Percentiles rank a stretch among this genome's conserved stretches.
phyloP scores from a whole-genome alignment of 2,888 invertebrate genomes.

The Saturnia pavonia region DNA sequence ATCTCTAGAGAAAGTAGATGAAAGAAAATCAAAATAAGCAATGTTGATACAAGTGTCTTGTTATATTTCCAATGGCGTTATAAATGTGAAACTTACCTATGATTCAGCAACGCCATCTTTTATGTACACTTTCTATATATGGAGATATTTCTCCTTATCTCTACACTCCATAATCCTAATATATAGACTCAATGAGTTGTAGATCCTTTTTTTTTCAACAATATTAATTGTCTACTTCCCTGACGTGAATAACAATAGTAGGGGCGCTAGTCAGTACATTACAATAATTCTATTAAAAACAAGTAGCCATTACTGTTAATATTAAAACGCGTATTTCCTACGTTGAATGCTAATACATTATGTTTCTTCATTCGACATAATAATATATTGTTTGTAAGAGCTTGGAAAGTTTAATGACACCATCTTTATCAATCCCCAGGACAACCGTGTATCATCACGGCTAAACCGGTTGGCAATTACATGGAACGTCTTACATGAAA shows the following conservation, averaged over 20 bases:
- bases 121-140: too few relatives aligned
- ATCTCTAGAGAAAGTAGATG: too few relatives aligned
- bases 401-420: constrained; percentile 16
- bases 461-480: neutral
- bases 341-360: constrained; percentile 33
- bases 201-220: too few relatives aligned
- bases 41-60: too few relatives aligned
- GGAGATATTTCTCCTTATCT: too few relatives aligned
- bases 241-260: constrained; percentile 12
- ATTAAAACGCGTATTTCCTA: constrained; percentile 42
- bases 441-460: neutral
- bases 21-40: too few relatives aligned
- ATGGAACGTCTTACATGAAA: too few relatives aligned
- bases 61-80: too few relatives aligned
- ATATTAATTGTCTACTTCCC: neutral
- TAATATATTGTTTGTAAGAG: constrained; percentile 10
- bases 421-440: constrained; percentile 14
- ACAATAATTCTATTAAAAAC: constrained; percentile 52
- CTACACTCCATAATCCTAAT: too few relatives aligned
- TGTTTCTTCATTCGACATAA: constrained; percentile 31
- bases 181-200: too few relatives aligned
- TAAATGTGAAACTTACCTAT: too few relatives aligned
- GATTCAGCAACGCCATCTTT: too few relatives aligned
- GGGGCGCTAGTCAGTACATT: constrained; percentile 27
- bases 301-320: constrained; percentile 51